Base-by-base conservation (phyloP, 2,113 vertebrate species). In the Bostrychus sinensis region DNA sequence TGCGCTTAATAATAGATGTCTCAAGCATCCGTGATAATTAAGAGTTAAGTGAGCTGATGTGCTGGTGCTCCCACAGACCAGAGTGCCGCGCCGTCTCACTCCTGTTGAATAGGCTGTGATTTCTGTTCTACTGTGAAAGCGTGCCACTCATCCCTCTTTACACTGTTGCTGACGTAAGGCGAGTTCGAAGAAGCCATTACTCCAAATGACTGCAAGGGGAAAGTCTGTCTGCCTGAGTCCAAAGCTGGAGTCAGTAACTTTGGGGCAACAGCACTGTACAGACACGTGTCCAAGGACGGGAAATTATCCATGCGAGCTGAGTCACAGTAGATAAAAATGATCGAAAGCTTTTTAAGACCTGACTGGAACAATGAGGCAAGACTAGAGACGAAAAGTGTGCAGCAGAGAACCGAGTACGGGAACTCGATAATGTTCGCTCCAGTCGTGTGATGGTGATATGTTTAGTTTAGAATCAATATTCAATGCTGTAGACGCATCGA, bases 1-100 rank as follows among this genome's bases (percentile, higher is more conserved):
- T 75, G 66, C 51, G 66, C 46, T 89, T 71, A 86, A 88, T 87
- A 84, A 89, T 86, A 78, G 72, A 86, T 87, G 75, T 82, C 60
- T 65, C 19, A 63, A 73, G 77, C 75, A 75, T 78, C 66, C 78
- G 25, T 75, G 78, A 89, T 88, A 87, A 89, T 90, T 85, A 90
- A 82, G 78, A 81, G 81, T 85, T 83, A 88, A 84, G 73, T 72
- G 70, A 68, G 72, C 26, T 51, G 54, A 41, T 69, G 63, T 75
- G 70, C 7, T 10, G 56, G 68, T 59, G 62, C 51, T 43, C 66
- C 46, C 50, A 17, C 10, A 61, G 41, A 54, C 1, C 32, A n/a
- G 28, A 23, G 59, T 36, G 51, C 48, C 26, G 72, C 54, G 66
- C 50, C 14, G 8, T 14, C 48, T 8, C 48, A 25, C 16, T 30